These are phyloP conservation scores for Apodemus sylvaticus DNA, from an alignment of 2,113 vertebrate species.

Conservation along the genomic window DNA sequence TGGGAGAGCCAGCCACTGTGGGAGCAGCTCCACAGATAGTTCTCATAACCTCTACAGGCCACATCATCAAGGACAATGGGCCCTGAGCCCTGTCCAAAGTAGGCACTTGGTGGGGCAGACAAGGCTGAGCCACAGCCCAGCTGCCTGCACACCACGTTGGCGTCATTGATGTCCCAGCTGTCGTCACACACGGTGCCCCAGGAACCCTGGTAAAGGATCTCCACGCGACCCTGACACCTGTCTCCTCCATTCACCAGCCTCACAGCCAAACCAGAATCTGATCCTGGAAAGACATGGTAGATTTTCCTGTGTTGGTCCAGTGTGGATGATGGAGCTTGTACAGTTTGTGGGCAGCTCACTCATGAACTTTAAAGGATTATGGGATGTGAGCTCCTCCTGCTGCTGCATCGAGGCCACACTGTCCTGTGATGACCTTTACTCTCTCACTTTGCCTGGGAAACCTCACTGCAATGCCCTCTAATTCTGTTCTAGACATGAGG, in stretches of 20 bases:
- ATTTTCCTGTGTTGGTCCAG: background rate
- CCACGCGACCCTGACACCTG: slow-evolving; percentile 54
- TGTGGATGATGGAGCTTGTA: background rate
- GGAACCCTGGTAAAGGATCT: slow-evolving; percentile 43
- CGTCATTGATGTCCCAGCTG: background rate
- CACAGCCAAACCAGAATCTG: background rate
- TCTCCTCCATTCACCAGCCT: background rate
- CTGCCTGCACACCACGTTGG: slow-evolving; percentile 69
- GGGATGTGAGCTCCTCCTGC: no score
- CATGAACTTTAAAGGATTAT: background rate
- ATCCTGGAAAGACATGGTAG: background rate
- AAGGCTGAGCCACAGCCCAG: slow-evolving; percentile 57
- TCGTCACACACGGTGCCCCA: slow-evolving; percentile 76
- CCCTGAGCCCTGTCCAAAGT: background rate
- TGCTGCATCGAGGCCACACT: background rate
- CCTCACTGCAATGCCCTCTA: background rate
- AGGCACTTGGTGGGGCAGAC: background rate
- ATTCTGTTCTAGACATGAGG: background rate
- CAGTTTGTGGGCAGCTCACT: background rate
- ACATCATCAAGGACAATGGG: slow-evolving; percentile 50
- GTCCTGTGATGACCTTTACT: no score
- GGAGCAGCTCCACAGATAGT: slow-evolving; percentile 47
- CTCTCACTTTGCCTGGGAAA: background rate
- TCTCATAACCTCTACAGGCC: slow-evolving; percentile 44
- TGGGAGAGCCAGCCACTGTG: slow-evolving; percentile 53